These are phyloP conservation scores for Lucilia sericata DNA, from an alignment of 1,140 invertebrate species.

Conservation along the genomic window DNA sequence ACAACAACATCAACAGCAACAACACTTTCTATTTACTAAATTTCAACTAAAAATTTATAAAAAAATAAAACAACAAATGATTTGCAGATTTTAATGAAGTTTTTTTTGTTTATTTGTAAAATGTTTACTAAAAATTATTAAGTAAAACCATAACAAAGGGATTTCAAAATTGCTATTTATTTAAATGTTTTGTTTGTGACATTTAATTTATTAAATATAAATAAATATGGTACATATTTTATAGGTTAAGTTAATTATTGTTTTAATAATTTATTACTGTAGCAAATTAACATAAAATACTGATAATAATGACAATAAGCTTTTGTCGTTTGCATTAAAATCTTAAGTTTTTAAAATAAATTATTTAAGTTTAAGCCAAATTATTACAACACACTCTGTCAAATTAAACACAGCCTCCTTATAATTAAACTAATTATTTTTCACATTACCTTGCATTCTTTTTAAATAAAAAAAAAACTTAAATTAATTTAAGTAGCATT, in stretches of 20 bases:
- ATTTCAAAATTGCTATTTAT: conserved; percentile 5
- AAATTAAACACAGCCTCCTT: neutral
- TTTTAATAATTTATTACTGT: neutral
- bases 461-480: too few species aligned
- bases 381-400: neutral
- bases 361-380: neutral
- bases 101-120: neutral
- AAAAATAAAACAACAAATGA: neutral
- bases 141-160: neutral
- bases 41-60: neutral
- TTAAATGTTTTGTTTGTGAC: neutral
- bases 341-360: neutral
- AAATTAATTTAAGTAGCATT: too few species aligned
- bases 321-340: neutral
- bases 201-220: neutral
- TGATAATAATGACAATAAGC: neutral
- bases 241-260: too few species aligned
- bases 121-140: neutral
- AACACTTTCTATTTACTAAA: conserved; percentile 21
- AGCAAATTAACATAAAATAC: neutral
- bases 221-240: neutral
- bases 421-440: neutral
- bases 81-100: neutral
- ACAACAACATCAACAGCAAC: conserved; percentile 11
- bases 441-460: neutral